phyloP scores from a whole-genome alignment of 92 coral and sea anemone genomes.

The Umimayanthus kanabou region DNA sequence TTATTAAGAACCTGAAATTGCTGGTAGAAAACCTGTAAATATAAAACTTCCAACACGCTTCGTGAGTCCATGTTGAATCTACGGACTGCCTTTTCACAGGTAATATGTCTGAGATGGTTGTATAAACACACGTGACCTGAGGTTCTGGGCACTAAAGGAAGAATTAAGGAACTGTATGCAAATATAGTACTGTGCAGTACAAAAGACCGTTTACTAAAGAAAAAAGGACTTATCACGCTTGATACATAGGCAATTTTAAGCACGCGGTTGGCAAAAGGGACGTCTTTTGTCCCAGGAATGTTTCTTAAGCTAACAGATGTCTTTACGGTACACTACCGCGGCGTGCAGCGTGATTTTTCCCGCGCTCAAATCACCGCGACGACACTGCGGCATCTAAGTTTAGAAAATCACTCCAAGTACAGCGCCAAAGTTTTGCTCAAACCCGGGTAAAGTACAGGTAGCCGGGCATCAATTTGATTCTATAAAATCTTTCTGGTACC shows the following conservation, averaged over 20 bases:
- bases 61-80: slow-evolving; percentile 36
- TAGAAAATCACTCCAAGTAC: neutral
- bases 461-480: neutral
- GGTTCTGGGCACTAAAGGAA: neutral
- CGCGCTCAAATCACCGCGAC: slow-evolving; percentile 31
- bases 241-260: slow-evolving; percentile 78
- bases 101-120: slow-evolving; percentile 5
- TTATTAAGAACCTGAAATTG: slow-evolving; percentile 44
- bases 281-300: slow-evolving; percentile 87
- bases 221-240: slow-evolving; percentile 67
- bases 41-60: slow-evolving; percentile 39
- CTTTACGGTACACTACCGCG: neutral
- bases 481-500: slow-evolving; percentile 31
- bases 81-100: slow-evolving; percentile 36
- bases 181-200: slow-evolving; percentile 45
- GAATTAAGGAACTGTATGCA: slow-evolving; percentile 38
- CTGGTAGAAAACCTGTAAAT: slow-evolving; percentile 53
- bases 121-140: slow-evolving; percentile 40
- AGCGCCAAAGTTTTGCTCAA: neutral
- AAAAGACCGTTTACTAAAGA: slow-evolving; percentile 41
- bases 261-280: slow-evolving; percentile 83
- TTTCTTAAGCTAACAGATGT: slow-evolving; percentile 91
- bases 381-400: neutral
- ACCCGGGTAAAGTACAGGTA: slow-evolving; percentile 1
- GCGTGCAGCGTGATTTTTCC: slow-evolving; percentile 19